Evolutionary conservation across 30 jellyfish, hydroid and myxozoan genomes (phyloP), one percentile per base, ranked within the genome.

Genomic region (Hydractinia symbiolongicarpus): DNA sequence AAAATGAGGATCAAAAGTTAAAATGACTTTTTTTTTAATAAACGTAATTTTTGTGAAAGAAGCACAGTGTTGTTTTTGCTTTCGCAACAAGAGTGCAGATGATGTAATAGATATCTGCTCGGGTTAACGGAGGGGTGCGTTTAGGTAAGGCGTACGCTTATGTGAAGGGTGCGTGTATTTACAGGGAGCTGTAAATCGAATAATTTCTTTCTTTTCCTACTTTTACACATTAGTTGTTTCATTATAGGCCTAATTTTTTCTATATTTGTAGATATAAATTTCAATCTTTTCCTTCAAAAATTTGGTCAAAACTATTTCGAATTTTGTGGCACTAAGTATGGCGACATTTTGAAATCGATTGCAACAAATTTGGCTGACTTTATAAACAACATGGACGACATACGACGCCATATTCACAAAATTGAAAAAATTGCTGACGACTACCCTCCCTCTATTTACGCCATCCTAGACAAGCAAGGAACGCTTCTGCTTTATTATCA

Each of bases 391-490:
- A 79, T 79, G 73, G 87, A 79, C 51, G 87, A 79, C 21, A 79
- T 79, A 10, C 66, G 87, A 79, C 70, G 84, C 5, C 83, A 60
- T 54, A 79, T 79, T 8, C 87, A 79, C 55, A 62, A 79, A 79
- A 67, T 79, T 8, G 87, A 79, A 79, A 79, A 79, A 66, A 79
- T 79, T 66, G 70, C 83, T 3, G 87, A 79, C 84, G 87, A 79
- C 7, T 79, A 61, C 51, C 87, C 87, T 11, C 87, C 87, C 16
- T 79, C 87, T 60, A 11, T 79, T 4, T 20, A 79, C 69, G 87
- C 87, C 9, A 53, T 67, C 9, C 21, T 51, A 44, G 85, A 79
- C 49, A 79, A 79, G 11, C 66, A 79, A 49, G 85, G 77, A 54
- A 79, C 87, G 21, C 50, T 79, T 5, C 14, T 66, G 87, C 21